These are phyloP conservation scores for Uria lomvia DNA, from an alignment of 2,113 vertebrate genomes.

Conservation along the genomic window DNA sequence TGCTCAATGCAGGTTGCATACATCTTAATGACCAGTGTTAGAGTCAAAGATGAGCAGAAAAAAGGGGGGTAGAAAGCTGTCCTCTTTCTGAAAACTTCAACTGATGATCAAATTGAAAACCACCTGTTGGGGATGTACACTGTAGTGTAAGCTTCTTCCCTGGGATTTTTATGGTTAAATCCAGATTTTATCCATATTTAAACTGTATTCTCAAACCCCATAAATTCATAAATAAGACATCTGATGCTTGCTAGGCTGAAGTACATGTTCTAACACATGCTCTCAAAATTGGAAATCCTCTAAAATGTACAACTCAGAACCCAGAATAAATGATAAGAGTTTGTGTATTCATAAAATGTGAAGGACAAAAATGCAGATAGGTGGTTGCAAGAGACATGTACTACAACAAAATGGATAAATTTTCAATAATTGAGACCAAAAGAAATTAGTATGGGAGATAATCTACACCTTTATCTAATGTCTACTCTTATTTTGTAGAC, in stretches of 20 bases:
- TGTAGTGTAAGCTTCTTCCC: neutral
- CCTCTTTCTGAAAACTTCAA: neutral
- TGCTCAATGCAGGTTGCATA: fast-evolving
- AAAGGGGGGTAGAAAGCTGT: fast-evolving
- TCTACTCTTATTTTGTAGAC: neutral
- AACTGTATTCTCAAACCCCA: neutral
- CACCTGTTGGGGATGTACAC: neutral
- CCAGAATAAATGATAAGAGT: neutral
- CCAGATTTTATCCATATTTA: neutral
- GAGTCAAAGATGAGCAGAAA: neutral
- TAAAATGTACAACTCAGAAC: neutral
- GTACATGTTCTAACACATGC: too few relatives aligned
- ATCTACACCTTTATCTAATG: neutral
- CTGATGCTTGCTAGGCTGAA: neutral
- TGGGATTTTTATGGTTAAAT: neutral
- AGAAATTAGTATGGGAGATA: neutral
- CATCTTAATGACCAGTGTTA: neutral
- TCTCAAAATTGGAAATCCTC: neutral
- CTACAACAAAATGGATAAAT: neutral
- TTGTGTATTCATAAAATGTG: neutral
- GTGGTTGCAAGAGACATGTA: neutral
- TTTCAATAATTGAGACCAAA: neutral
- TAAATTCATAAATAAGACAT: neutral
- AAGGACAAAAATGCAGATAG: neutral
- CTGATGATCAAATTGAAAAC: neutral